These are phyloP conservation scores for Coryphaenoides rupestris DNA, from an alignment of 2,113 vertebrate genomes.

Conservation along the genomic window DNA sequence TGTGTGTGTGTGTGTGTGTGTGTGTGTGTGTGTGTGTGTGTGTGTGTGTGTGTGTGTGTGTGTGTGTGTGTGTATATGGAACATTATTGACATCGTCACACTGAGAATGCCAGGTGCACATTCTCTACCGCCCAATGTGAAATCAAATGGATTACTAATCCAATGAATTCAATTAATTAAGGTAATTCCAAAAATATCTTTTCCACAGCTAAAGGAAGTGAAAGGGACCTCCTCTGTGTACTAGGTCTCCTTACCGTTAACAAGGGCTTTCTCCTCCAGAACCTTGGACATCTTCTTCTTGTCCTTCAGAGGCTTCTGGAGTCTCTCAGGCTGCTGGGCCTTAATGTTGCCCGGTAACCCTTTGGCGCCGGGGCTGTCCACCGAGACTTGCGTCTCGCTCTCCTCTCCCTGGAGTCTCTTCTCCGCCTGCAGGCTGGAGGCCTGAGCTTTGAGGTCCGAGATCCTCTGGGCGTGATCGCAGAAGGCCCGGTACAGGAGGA, in stretches of 20 bases:
- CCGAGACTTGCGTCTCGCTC: conserved; percentile 23
- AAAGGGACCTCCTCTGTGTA: neutral
- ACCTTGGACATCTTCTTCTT: conserved; percentile 61
- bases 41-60: too few species aligned
- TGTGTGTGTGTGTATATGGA: too few species aligned
- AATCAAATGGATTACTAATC: too few species aligned
- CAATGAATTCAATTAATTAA: too few species aligned
- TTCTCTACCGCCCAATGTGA: too few species aligned
- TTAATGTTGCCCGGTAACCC: conserved; percentile 46
- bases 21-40: too few species aligned
- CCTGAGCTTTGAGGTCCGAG: conserved; percentile 52
- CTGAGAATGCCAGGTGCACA: too few species aligned
- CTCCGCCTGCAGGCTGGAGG: conserved; percentile 39
- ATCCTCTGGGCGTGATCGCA: conserved; percentile 44
- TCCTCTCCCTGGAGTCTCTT: too few species aligned
- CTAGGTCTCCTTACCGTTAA: conserved; percentile 56
- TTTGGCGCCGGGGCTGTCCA: conserved; percentile 26
- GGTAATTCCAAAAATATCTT: too few species aligned
- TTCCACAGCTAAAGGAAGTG: too few species aligned
- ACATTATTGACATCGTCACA: too few species aligned
- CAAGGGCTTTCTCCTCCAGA: conserved; percentile 60
- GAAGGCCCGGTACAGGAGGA: conserved; percentile 48
- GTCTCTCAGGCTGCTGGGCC: conserved; percentile 60
- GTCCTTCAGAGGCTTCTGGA: conserved; percentile 71
- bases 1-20: too few species aligned